Conservation (phyloP, 2,113 vertebrate genomes). For the Acanthochromis polyacanthus region DNA sequence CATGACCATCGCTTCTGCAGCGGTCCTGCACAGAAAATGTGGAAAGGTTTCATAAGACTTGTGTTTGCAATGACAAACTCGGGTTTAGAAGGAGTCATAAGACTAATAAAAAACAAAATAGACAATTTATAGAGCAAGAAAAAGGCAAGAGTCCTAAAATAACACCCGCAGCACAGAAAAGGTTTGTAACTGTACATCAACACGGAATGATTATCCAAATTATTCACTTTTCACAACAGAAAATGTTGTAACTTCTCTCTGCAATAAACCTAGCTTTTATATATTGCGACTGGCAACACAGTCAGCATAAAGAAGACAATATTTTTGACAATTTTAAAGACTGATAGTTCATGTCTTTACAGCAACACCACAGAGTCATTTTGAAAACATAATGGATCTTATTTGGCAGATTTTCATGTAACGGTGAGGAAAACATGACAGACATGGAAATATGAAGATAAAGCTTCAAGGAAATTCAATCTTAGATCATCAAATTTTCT, state of each 20-base stretch:
- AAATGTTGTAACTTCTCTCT: too few relatives aligned
- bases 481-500: background rate
- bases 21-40: constrained; percentile 85
- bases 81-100: background rate
- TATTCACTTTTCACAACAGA: too few relatives aligned
- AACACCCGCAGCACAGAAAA: background rate
- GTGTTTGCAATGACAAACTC: constrained; percentile 13
- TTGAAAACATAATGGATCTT: background rate
- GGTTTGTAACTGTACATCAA: background rate
- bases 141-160: background rate
- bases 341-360: background rate
- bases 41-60: constrained; percentile 19
- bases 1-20: constrained; percentile 92
- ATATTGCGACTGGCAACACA: too few relatives aligned
- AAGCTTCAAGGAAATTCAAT: background rate
- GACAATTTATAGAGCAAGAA: background rate
- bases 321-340: too few relatives aligned
- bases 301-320: too few relatives aligned
- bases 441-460: background rate
- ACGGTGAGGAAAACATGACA: background rate
- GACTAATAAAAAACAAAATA: background rate
- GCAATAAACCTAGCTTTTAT: too few relatives aligned
- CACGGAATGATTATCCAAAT: too few relatives aligned
- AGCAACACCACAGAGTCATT: background rate
- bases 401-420: constrained; percentile 10